These are phyloP conservation scores for Melinopterus prodromus DNA, from an alignment of 2,888 invertebrate genomes.

Conservation along the genomic window DNA sequence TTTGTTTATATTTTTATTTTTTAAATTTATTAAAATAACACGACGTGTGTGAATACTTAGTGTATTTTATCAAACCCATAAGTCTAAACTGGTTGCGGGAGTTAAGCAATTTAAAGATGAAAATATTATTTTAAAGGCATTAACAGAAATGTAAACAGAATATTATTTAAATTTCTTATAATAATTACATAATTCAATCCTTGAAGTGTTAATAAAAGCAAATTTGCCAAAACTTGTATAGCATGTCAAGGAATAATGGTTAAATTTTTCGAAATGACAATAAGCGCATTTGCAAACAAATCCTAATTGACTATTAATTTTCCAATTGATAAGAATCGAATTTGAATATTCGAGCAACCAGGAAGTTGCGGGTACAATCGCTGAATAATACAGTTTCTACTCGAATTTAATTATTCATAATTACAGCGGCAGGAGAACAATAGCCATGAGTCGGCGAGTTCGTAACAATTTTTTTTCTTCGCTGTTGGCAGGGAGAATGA, in stretches of 20 bases:
- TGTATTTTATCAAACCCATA: no score
- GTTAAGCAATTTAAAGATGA: no score
- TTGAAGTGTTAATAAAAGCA: no score
- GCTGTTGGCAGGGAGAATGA: conserved; percentile 13
- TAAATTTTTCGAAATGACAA: conserved; percentile 7
- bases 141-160: no score
- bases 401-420: conserved; percentile 24
- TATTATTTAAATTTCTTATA: no score
- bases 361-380: conserved; percentile 15
- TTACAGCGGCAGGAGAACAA: conserved; percentile 22
- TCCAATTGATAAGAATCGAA: conserved; percentile 19
- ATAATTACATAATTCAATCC: no score
- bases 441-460: conserved; percentile 20
- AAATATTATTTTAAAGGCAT: no score
- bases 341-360: conserved; percentile 19
- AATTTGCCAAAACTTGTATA: neutral
- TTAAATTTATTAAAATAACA: no score
- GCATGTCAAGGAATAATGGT: neutral
- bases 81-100: no score
- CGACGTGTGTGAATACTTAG: no score
- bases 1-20: no score
- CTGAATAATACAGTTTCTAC: conserved; percentile 21
- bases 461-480: conserved; percentile 14
- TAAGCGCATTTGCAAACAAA: conserved; percentile 21
- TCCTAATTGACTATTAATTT: conserved; percentile 21